Evolutionary conservation across 2,797 vertebrate species (phyloP).

Genomic region (Fistularia tabacaria): DNA sequence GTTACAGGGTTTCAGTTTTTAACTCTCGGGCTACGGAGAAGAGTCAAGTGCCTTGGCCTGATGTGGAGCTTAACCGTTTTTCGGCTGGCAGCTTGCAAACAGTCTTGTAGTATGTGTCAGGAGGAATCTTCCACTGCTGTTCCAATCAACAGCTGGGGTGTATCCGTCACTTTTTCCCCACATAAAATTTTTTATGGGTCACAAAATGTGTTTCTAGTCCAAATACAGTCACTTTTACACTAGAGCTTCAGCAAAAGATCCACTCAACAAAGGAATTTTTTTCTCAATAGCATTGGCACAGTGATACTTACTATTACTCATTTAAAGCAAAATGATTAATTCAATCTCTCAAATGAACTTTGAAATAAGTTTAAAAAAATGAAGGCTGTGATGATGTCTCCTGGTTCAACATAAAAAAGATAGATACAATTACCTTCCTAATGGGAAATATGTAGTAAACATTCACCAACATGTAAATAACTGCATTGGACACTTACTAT

Average conservation of each 20-base stretch:
- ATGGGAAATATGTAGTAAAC: too few relatives aligned
- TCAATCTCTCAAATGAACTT: background rate
- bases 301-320: too few relatives aligned
- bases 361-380: too few relatives aligned
- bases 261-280: background rate
- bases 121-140: conserved; percentile 7
- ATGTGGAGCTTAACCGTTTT: conserved; percentile 34
- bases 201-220: background rate
- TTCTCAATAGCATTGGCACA: too few relatives aligned
- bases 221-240: background rate
- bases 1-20: conserved; percentile 33
- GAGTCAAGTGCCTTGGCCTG: conserved; percentile 67
- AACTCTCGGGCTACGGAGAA: conserved; percentile 23
- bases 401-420: too few relatives aligned
- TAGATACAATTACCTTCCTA: too few relatives aligned
- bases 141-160: background rate
- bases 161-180: conserved; percentile 9
- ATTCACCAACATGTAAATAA: too few relatives aligned
- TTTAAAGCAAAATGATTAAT: background rate
- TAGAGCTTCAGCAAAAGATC: background rate
- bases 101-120: conserved; percentile 3
- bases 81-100: conserved; percentile 28
- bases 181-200: background rate
- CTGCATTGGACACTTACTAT: too few relatives aligned
- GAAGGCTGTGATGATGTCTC: too few relatives aligned